These are phyloP conservation scores for Drosophila mauritiana DNA, from an alignment of 1,140 invertebrate genomes.

Conservation along the genomic window DNA sequence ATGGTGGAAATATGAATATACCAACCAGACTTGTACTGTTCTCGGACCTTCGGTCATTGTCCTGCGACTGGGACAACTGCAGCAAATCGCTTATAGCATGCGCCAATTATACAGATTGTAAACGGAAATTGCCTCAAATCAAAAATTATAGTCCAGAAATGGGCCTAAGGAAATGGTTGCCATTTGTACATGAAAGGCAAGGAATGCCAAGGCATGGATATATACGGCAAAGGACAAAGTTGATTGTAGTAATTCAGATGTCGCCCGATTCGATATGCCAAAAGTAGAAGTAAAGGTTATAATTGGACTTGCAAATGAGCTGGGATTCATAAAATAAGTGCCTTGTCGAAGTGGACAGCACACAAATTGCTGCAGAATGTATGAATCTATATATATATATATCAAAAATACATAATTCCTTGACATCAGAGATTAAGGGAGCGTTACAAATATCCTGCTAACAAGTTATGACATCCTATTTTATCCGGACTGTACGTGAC, in stretches of 20 bases:
- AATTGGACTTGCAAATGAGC: constrained; percentile 23
- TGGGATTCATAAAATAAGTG: not conserved
- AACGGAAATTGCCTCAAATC: constrained; percentile 56
- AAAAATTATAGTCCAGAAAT: constrained; percentile 32
- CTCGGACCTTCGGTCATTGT: constrained; percentile 37
- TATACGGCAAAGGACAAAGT: constrained; percentile 34
- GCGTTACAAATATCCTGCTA: not conserved
- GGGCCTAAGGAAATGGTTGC: constrained; percentile 2
- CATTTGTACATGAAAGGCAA: constrained; percentile 6
- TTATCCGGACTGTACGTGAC: constrained; percentile 12
- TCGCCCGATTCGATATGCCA: constrained; percentile 13
- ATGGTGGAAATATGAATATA: constrained; percentile 19
- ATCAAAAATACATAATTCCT: not conserved
- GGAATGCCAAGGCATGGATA: constrained; percentile 31
- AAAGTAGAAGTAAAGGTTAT: not conserved
- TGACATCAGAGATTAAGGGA: not conserved
- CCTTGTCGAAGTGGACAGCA: not conserved
- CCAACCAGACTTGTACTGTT: not conserved
- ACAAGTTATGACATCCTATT: not conserved
- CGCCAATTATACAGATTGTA: constrained; percentile 58
- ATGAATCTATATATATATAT: not conserved
- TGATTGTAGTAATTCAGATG: constrained; percentile 45
- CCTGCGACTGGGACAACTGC: constrained; percentile 42
- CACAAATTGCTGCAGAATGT: not conserved
- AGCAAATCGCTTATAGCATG: constrained; percentile 51